Evolutionary conservation across 2,113 vertebrate genomes (phyloP).

Genomic region (Prolemur simus): DNA sequence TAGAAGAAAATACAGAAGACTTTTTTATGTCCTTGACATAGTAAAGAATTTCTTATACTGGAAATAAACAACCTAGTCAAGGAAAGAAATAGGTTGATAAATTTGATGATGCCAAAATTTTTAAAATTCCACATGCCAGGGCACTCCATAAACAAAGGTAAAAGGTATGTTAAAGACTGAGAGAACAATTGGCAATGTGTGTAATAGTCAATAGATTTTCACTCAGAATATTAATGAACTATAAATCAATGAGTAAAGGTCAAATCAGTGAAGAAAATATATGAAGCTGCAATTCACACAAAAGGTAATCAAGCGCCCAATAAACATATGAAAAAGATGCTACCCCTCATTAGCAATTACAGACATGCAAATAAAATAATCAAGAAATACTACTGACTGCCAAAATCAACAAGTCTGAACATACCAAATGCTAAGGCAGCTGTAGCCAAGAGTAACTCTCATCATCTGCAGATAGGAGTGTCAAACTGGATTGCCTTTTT

Average conservation of each 20-base stretch:
- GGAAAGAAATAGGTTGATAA: not conserved
- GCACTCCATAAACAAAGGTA: not conserved
- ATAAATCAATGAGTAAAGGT: constrained; percentile 35
- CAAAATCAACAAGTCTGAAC: not conserved
- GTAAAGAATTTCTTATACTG: not conserved
- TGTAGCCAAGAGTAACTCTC: not conserved
- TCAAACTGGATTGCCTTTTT: not conserved
- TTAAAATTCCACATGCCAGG: not conserved
- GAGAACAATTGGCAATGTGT: not conserved
- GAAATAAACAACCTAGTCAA: not conserved
- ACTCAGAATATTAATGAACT: constrained; percentile 41
- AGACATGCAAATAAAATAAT: not conserved
- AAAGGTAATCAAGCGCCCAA: not conserved
- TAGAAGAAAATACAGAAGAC: not conserved
- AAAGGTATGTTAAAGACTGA: not conserved
- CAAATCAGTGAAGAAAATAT: not conserved
- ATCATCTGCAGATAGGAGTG: not conserved
- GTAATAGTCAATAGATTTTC: not conserved
- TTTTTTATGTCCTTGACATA: not conserved
- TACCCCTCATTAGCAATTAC: not conserved
- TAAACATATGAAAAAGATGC: not conserved
- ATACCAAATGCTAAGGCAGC: not conserved
- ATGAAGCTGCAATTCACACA: not conserved
- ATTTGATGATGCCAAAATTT: not conserved
- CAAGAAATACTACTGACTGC: not conserved